These are phyloP conservation scores for Plodia interpunctella DNA, from an alignment of 1,140 invertebrate species.

Conservation along the genomic window DNA sequence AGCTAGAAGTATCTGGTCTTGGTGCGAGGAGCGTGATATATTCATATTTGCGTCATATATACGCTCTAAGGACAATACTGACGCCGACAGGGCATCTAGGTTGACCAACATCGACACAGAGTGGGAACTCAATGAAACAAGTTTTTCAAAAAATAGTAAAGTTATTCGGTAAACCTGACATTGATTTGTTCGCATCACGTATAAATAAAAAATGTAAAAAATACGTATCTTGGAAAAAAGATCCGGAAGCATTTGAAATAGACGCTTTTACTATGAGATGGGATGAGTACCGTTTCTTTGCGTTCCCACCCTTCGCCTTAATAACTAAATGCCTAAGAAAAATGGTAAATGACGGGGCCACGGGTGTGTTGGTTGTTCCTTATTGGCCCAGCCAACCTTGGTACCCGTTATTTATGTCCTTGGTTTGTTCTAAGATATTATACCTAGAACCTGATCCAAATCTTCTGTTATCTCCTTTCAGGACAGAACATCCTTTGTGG, in stretches of 20 bases:
- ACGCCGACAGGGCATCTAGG: constrained; percentile 29
- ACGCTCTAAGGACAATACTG: constrained; percentile 36
- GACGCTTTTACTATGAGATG: constrained; percentile 32
- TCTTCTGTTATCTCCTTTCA: constrained; percentile 20
- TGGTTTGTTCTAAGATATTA: constrained; percentile 25
- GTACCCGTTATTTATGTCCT: constrained; percentile 29
- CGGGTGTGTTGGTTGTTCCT: constrained; percentile 20
- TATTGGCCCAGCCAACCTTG: constrained; percentile 28
- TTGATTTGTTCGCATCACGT: constrained; percentile 33
- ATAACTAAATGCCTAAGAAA: constrained; percentile 22
- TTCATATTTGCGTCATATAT: constrained; percentile 53
- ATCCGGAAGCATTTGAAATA: constrained; percentile 21
- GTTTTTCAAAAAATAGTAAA: constrained; percentile 16
- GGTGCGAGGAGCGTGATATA: constrained; percentile 43
- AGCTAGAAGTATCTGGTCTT: constrained; percentile 43
- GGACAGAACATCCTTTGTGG: constrained; percentile 17
- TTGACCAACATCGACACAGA: constrained; percentile 30
- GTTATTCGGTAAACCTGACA: constrained; percentile 22
- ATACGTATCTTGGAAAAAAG: constrained; percentile 25
- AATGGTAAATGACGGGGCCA: constrained; percentile 16
- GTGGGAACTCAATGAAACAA: constrained; percentile 19
- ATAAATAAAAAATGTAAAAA: constrained; percentile 23
- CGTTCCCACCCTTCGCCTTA: constrained; percentile 30
- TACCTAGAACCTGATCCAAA: constrained; percentile 22
- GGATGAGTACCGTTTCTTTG: constrained; percentile 24